Evolutionary conservation across 1,140 invertebrate genomes (phyloP).

Genomic region (Orchestia grillus): DNA sequence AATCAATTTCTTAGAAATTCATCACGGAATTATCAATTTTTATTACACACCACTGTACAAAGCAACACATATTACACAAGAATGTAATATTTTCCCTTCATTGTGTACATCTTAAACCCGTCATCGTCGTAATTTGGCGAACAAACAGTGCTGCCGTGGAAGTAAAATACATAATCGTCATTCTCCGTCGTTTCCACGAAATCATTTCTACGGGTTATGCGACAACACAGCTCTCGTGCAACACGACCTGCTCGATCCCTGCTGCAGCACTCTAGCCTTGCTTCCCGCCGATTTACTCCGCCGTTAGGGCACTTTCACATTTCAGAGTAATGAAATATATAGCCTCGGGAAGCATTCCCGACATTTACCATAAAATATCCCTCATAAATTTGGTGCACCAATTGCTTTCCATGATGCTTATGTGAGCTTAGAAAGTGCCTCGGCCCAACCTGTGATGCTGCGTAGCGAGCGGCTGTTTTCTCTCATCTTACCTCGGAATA

Average conservation of each 20-base stretch:
- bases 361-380: slow-evolving; percentile 2
- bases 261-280: background rate
- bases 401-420: slow-evolving; percentile 1
- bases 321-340: slow-evolving; percentile 2
- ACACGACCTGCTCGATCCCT: background rate
- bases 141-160: background rate
- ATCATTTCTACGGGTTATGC: background rate
- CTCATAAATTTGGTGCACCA: background rate
- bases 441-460: background rate
- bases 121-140: background rate
- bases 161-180: background rate
- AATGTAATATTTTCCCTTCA: background rate
- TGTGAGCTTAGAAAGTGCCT: background rate
- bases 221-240: background rate
- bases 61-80: no score
- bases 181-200: background rate
- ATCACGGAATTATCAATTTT: no score
- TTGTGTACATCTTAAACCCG: background rate
- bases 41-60: no score
- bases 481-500: background rate
- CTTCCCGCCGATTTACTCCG: background rate
- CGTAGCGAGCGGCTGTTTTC: background rate
- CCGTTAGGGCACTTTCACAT: background rate
- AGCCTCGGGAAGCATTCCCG: background rate
- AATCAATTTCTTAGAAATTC: no score